Evolutionary conservation across 1,140 invertebrate genomes (phyloP).

Genomic region (Goniozus legneri): DNA sequence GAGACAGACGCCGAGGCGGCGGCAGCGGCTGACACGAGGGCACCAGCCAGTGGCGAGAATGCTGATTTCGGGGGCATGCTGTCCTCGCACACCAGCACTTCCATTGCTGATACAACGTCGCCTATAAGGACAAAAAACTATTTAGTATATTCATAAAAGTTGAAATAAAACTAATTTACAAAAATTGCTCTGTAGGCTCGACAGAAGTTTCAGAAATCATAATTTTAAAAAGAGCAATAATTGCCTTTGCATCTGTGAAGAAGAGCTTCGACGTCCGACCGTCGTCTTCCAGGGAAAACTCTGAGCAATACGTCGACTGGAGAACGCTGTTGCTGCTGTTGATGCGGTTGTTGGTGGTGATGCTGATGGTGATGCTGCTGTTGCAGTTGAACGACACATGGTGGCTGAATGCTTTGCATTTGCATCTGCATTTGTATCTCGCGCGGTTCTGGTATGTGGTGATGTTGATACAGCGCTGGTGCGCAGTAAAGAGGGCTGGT

Average conservation of each 20-base stretch:
- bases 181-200: not conserved
- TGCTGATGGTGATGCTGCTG: conserved; percentile 49
- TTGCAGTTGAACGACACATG: conserved; percentile 42
- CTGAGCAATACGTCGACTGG: conserved; percentile 72
- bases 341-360: no score
- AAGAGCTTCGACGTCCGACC: conserved; percentile 78
- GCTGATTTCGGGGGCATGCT: conserved; percentile 64
- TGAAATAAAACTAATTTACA: conserved; percentile 3
- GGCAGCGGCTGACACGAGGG: conserved; percentile 59
- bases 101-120: conserved; percentile 87
- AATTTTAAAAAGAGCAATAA: no score
- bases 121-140: conserved; percentile 49
- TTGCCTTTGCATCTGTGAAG: conserved; percentile 66
- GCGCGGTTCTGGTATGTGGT: conserved; percentile 40
- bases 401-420: conserved; percentile 45
- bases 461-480: conserved; percentile 50
- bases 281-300: conserved; percentile 81
- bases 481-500: conserved; percentile 48
- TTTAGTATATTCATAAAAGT: conserved; percentile 6
- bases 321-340: conserved; percentile 55
- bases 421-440: conserved; percentile 51
- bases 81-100: conserved; percentile 73
- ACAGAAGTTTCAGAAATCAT: no score
- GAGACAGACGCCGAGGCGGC: conserved; percentile 57
- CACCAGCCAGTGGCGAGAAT: conserved; percentile 67